These are phyloP conservation scores for Phalacrocorax carbo DNA, from an alignment of 2,113 vertebrate genomes.

Conservation along the genomic window DNA sequence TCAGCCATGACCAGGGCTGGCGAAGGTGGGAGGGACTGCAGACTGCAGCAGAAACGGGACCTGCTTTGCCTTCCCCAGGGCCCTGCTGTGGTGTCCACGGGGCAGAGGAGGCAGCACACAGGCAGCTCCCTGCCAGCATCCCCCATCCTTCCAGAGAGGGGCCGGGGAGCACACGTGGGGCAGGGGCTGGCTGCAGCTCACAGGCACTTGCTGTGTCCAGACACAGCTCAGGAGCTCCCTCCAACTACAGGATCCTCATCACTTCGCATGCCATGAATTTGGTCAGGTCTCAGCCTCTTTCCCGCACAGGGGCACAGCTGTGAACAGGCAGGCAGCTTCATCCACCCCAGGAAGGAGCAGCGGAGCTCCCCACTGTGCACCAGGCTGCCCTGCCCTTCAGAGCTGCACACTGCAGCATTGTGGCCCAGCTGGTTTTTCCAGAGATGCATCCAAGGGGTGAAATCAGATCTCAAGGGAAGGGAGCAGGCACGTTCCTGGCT, in stretches of 20 bases:
- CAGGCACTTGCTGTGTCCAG: background rate
- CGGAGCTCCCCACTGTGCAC: background rate
- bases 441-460: constrained; percentile 38
- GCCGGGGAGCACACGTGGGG: background rate
- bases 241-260: background rate
- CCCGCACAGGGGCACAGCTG: background rate
- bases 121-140: background rate
- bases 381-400: constrained; percentile 5
- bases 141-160: background rate
- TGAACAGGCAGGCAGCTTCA: background rate
- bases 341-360: background rate
- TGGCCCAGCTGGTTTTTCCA: constrained; percentile 69
- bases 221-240: fast-evolving
- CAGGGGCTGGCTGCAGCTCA: background rate
- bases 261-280: background rate
- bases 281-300: background rate
- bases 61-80: background rate
- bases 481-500: constrained; percentile 49
- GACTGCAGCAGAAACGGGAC: background rate
- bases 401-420: constrained; percentile 16
- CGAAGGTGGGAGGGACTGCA: background rate
- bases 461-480: constrained; percentile 41
- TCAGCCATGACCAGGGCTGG: background rate
- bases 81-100: background rate
- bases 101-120: fast-evolving